phyloP scores from a whole-genome alignment of 2,888 invertebrate species.

The Synergus gifuensis region DNA sequence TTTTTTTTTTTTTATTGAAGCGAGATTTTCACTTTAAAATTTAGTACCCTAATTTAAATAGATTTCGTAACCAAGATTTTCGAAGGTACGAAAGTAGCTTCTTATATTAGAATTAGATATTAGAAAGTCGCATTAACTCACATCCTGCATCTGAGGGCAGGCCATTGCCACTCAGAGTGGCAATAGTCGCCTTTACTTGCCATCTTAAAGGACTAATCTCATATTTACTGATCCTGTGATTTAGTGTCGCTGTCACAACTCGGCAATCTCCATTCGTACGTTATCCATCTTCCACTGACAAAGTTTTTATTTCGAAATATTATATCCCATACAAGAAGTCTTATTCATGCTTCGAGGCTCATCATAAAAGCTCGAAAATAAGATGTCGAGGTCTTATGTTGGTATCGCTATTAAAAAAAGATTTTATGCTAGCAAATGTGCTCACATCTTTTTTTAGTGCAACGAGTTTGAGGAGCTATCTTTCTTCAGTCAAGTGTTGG shows the following conservation, averaged over 20 bases:
- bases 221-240: constrained; percentile 28
- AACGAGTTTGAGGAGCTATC: background rate
- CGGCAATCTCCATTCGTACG: constrained; percentile 24
- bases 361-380: background rate
- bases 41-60: background rate
- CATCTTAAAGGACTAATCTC: constrained; percentile 36
- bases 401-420: background rate
- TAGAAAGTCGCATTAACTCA: constrained; percentile 29
- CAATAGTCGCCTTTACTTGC: constrained; percentile 13
- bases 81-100: constrained; percentile 28
- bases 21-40: background rate
- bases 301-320: background rate
- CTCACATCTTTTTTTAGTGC: constrained; percentile 26
- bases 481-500: background rate
- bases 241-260: constrained; percentile 31
- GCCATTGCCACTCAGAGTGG: background rate
- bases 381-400: background rate
- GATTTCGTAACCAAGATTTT: constrained; percentile 18
- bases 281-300: constrained; percentile 6
- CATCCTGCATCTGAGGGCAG: constrained; percentile 12
- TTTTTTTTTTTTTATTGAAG: background rate
- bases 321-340: constrained; percentile 12
- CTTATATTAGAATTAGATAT: constrained; percentile 12
- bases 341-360: background rate
- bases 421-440: constrained; percentile 29